phyloP scores from a whole-genome alignment of 53 echinoderm and acorn worm species.

The Luidia sarsii region DNA sequence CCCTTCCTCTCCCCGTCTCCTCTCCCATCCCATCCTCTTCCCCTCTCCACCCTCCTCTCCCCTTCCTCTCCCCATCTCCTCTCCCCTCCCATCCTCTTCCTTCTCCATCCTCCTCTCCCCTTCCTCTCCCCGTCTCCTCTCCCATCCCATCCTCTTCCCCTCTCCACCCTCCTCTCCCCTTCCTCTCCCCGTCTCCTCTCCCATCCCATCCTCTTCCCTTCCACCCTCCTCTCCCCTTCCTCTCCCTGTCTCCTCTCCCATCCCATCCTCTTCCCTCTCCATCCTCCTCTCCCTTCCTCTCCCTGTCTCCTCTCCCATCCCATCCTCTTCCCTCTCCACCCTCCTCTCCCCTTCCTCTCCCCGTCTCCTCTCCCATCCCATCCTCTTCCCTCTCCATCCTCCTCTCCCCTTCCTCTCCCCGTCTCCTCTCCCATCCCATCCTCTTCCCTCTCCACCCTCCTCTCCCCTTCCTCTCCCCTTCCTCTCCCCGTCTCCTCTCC shows the following conservation, averaged over 20 bases:
- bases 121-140: not conserved
- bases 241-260: too few species aligned
- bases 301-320: not conserved
- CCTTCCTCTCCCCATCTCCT: too few species aligned
- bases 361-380: not conserved
- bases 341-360: not conserved
- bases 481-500: not conserved
- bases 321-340: not conserved
- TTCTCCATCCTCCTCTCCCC: too few species aligned
- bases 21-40: too few species aligned
- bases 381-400: not conserved
- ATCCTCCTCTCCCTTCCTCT: not conserved
- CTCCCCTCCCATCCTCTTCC: too few species aligned
- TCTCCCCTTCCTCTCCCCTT: not conserved
- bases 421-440: not conserved
- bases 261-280: too few species aligned
- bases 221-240: too few species aligned
- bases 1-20: not conserved
- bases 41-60: not conserved
- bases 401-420: not conserved
- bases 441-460: not conserved
- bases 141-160: too few species aligned
- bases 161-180: too few species aligned
- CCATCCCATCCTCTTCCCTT: too few species aligned
- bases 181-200: too few species aligned